Percentiles rank a stretch among this genome's conserved stretches.
Evolutionary conservation across 2,797 vertebrate species (phyloP).

Genomic region (Sarcoramphus papa): DNA sequence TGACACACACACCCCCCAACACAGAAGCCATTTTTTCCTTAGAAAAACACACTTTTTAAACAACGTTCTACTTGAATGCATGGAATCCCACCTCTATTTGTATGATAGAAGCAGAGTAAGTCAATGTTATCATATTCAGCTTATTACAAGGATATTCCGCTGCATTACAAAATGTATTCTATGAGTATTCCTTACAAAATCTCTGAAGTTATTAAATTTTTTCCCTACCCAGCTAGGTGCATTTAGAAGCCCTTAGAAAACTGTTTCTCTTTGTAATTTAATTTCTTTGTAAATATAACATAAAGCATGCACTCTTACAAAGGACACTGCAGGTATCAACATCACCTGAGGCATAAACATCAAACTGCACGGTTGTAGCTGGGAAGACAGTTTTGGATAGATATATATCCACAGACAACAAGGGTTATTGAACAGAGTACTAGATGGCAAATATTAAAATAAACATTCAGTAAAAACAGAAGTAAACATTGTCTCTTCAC

Average conservation of each 20-base stretch:
- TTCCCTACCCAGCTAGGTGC: background rate
- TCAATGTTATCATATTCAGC: background rate
- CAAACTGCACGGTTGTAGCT: background rate
- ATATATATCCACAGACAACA: background rate
- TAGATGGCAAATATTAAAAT: background rate
- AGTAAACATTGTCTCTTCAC: background rate
- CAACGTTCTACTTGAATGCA: background rate
- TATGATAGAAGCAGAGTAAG: background rate
- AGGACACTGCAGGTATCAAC: background rate
- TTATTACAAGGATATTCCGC: background rate
- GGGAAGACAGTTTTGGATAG: background rate
- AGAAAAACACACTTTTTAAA: background rate
- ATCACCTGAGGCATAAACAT: background rate
- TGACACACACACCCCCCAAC: background rate
- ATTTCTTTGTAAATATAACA: background rate
- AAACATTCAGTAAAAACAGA: background rate
- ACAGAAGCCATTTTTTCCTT: background rate
- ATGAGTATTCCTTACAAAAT: background rate
- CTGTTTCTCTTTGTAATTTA: background rate
- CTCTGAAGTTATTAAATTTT: background rate
- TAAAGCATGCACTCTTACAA: background rate
- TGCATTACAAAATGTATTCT: background rate
- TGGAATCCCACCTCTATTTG: background rate
- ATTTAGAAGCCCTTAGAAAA: background rate
- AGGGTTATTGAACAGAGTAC: background rate